Evolutionary conservation across 2,113 vertebrate species (phyloP).

Genomic region (Triplophysa rosa): DNA sequence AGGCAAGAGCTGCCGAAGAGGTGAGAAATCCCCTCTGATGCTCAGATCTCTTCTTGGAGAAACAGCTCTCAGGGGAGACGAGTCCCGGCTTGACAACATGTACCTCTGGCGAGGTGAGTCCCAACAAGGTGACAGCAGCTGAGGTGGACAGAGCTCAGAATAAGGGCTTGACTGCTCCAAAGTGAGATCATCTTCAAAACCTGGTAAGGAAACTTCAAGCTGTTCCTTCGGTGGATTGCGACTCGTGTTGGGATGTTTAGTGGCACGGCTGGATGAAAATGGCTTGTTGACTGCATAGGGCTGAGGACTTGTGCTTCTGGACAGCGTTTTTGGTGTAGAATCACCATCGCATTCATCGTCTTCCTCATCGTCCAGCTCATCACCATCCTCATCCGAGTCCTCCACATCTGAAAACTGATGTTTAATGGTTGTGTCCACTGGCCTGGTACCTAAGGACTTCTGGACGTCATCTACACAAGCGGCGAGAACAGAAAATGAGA

Average conservation of each 20-base stretch:
- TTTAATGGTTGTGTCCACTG: slow-evolving; percentile 75
- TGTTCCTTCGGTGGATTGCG: slow-evolving; percentile 80
- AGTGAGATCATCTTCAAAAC: slow-evolving; percentile 81
- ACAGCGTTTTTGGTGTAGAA: slow-evolving; percentile 89
- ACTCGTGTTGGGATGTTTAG: slow-evolving; percentile 69
- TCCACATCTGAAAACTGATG: slow-evolving; percentile 98
- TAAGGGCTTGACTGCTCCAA: slow-evolving; percentile 84
- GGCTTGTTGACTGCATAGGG: slow-evolving; percentile 81
- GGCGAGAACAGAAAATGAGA: slow-evolving; percentile 29
- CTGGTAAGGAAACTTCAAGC: slow-evolving; percentile 76
- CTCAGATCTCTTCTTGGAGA: slow-evolving; percentile 75
- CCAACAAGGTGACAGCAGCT: slow-evolving; percentile 85
- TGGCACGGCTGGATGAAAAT: slow-evolving; percentile 80
- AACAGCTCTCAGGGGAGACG: slow-evolving; percentile 86
- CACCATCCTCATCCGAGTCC: slow-evolving; percentile 90
- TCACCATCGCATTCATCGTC: slow-evolving; percentile 95
- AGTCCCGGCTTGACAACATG: slow-evolving; percentile 79
- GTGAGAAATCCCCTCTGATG: slow-evolving; percentile 57
- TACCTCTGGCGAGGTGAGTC: slow-evolving; percentile 72
- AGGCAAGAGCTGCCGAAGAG: slow-evolving; percentile 70
- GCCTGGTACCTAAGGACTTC: slow-evolving; percentile 78
- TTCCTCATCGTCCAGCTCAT: slow-evolving; percentile 91
- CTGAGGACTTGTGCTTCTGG: slow-evolving; percentile 93
- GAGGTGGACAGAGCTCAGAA: slow-evolving; percentile 84
- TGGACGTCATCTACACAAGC: slow-evolving; percentile 80